Evolutionary conservation across 1,140 invertebrate genomes (phyloP).

Genomic region (Drosophila sturtevanti): DNA sequence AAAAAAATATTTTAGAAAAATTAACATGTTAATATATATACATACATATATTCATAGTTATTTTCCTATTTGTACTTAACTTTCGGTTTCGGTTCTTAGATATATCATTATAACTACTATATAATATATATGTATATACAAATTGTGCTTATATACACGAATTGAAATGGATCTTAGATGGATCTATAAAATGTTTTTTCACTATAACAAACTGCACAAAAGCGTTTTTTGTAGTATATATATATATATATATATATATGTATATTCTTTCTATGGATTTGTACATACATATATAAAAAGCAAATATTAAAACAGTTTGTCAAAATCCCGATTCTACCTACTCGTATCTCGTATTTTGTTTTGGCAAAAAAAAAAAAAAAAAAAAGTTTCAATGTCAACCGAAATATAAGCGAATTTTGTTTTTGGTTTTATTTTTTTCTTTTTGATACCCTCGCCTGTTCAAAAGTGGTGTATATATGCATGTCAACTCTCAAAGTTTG

Average conservation of each 20-base stretch:
- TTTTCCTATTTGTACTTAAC: too few species aligned
- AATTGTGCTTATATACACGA: too few species aligned
- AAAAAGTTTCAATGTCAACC: constrained; percentile 64
- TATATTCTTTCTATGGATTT: background rate
- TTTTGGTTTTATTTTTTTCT: too few species aligned
- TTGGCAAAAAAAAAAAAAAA: constrained; percentile 28
- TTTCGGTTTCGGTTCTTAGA: too few species aligned
- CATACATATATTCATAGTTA: too few species aligned
- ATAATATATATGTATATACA: too few species aligned
- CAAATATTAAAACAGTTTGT: constrained; percentile 71
- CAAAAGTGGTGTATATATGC: background rate
- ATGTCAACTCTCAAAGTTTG: too few species aligned
- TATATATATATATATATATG: background rate
- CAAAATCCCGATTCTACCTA: constrained; percentile 32
- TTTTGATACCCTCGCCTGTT: background rate
- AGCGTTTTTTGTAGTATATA: background rate
- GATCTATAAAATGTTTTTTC: background rate
- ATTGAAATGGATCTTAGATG: too few species aligned
- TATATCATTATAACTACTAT: too few species aligned
- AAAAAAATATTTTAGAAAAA: too few species aligned
- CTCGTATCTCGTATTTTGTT: constrained; percentile 45
- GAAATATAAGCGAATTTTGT: constrained; percentile 52
- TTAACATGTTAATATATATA: too few species aligned
- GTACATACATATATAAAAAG: constrained; percentile 6
- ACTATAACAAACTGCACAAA: background rate